phyloP scores from a whole-genome alignment of 2,888 invertebrate genomes.

The Amblyjoppa proteus region DNA sequence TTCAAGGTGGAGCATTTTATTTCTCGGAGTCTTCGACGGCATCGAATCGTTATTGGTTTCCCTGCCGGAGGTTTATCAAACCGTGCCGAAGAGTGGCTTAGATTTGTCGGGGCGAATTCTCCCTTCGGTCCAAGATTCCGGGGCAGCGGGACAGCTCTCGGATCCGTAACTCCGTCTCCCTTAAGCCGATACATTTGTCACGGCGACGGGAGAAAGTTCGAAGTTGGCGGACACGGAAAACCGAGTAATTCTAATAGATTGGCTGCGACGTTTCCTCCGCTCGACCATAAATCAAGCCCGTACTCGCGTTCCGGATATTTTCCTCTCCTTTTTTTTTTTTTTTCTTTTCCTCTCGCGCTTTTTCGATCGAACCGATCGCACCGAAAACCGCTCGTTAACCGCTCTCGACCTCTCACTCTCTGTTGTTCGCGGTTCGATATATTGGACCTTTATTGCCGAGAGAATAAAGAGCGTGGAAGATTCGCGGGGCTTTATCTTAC shows the following conservation, averaged over 20 bases:
- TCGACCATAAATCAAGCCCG: conserved; percentile 68
- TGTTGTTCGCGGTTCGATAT: neutral
- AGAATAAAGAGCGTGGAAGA: neutral
- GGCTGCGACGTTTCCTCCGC: conserved; percentile 72
- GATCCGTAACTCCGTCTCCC: conserved; percentile 19
- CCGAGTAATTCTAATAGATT: conserved; percentile 79
- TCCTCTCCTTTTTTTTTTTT: conserved; percentile 32
- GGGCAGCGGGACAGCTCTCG: neutral
- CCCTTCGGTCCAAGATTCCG: conserved; percentile 18
- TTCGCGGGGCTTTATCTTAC: conserved; percentile 33
- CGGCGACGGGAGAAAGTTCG: conserved; percentile 52
- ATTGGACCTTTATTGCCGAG: neutral
- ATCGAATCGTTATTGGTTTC: neutral
- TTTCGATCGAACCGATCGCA: conserved; percentile 37
- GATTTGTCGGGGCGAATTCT: neutral
- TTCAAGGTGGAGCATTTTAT: conserved; percentile 11
- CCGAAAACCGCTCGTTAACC: neutral
- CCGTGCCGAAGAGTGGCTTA: conserved; percentile 6
- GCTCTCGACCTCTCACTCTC: neutral
- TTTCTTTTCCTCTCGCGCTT: conserved; percentile 1
- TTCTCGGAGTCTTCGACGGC: neutral
- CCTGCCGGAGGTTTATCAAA: neutral
- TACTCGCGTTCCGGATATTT: conserved; percentile 38
- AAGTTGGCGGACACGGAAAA: conserved; percentile 61
- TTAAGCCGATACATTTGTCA: conserved; percentile 60